Percentiles rank a stretch among this genome's conserved stretches.
Conservation (phyloP, 2,888 invertebrate genomes). For the Drosophila nr. fundita region DNA sequence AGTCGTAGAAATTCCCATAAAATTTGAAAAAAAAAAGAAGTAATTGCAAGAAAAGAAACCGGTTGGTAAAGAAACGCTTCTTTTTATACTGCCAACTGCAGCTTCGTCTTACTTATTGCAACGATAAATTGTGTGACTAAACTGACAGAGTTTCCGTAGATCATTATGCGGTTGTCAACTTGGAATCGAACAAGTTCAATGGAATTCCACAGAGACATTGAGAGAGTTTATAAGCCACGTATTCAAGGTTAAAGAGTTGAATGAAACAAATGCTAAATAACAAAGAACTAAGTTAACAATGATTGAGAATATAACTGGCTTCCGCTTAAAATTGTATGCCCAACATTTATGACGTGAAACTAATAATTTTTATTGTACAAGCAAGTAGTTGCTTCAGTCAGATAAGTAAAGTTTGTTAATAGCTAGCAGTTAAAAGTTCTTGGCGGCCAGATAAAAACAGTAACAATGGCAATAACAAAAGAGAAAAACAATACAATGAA, state of each 20-base stretch:
- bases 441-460: conserved; percentile 36
- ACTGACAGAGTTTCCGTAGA: conserved; percentile 9
- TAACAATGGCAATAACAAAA: conserved; percentile 8
- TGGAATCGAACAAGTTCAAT: conserved; percentile 34
- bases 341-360: not conserved
- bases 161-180: conserved; percentile 44
- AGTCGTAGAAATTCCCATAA: conserved; percentile 46
- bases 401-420: conserved; percentile 55
- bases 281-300: not conserved
- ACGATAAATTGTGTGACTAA: conserved; percentile 26
- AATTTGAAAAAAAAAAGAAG: conserved; percentile 50
- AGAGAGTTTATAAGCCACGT: not conserved
- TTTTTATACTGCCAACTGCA: conserved; percentile 44
- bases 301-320: not conserved
- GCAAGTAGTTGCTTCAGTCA: conserved; percentile 18
- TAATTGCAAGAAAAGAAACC: conserved; percentile 63
- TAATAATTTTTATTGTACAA: not conserved
- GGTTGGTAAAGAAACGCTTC: conserved; percentile 33
- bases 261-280: not conserved
- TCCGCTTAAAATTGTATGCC: not conserved
- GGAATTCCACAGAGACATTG: conserved; percentile 45
- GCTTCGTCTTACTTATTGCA: conserved; percentile 3
- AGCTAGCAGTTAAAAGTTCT: conserved; percentile 46
- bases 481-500: conserved; percentile 5
- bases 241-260: conserved; percentile 8